Base-by-base conservation (phyloP, 2,888 invertebrate genomes). In the Apeira syringaria region DNA sequence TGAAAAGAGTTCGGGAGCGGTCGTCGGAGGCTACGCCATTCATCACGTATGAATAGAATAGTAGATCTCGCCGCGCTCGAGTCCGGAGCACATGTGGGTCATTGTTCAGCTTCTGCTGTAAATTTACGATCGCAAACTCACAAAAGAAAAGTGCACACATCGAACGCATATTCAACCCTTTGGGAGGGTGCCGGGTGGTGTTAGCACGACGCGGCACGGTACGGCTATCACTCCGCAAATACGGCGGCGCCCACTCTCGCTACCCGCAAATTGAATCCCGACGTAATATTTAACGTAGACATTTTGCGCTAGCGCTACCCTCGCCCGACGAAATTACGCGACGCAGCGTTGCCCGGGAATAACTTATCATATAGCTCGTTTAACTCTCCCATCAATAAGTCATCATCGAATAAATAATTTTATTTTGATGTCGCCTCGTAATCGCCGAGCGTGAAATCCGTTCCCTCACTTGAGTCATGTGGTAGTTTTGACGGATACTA, bases 311-410 rank as follows among this genome's bases (percentile, higher is more conserved):
- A 31, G 43, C 47, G 61, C 58, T 64, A 58, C 64, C 61, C 30
- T 30, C 30, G 26, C 36, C 30, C 55, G 50, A 51, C 57, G 51
- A 66, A 67, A 72, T 68, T 65, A 67, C 63, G 59, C 61, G 66
- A 61, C 64, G 53, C 64, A 63, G 59, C 67, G 61, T 50, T 64
- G 56, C 62, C 56, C 59, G 61, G 61, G 70, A 66, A 70, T 64
- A 65, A 72, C 64, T 72, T 71, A 72, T 71, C 73, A 70, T 69
- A 66, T 64, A 67, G 61, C 68, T 73, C 70, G 69, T 73, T 72
- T 70, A 68, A 67, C 70, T 63, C 59, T 45, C 56, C 64, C 66
- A 67, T 72, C 72, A 70, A 72, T 72, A 68, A 68, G 65, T 63
- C 59, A 66, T 66, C 63, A 62, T 59, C 56, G 61, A 59, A 66